Evolutionary conservation across 2,113 vertebrate genomes (phyloP).

Genomic region (Chionodraco myersi): DNA sequence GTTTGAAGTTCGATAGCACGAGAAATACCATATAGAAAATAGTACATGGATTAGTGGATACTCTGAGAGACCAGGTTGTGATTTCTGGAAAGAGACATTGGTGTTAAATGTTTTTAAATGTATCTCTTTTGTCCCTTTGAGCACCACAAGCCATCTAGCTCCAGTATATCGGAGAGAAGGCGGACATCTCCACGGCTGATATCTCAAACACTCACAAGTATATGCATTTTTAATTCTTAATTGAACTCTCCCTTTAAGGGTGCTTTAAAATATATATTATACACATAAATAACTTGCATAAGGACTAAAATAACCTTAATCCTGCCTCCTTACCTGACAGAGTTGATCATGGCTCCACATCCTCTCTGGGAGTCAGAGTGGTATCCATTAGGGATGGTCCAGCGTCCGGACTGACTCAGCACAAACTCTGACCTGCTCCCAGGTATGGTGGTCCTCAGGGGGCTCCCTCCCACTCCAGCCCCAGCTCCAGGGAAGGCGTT

Average conservation of each 20-base stretch:
- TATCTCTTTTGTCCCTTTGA: no score
- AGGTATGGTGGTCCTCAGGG: conserved; percentile 91
- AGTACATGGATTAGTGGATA: no score
- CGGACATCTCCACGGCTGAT: no score
- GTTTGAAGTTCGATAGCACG: background rate
- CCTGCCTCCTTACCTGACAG: conserved; percentile 87
- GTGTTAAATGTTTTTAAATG: no score
- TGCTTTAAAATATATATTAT: background rate
- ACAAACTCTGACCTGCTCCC: conserved; percentile 95
- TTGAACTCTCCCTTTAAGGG: background rate
- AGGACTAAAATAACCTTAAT: background rate
- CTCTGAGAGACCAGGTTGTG: no score
- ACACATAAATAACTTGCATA: background rate
- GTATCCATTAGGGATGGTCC: conserved; percentile 91
- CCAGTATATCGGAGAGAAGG: no score
- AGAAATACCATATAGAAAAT: no score
- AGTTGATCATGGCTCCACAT: conserved; percentile 87
- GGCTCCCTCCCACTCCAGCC: conserved; percentile 85
- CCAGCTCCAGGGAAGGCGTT: conserved; percentile 39
- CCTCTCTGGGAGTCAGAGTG: conserved; percentile 82
- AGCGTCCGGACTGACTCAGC: conserved; percentile 89
- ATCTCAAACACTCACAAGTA: no score
- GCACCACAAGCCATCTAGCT: no score
- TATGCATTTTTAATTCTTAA: no score
- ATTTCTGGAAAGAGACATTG: no score